Evolutionary conservation across 2,888 invertebrate genomes (phyloP), one percentile per base, ranked within the genome.

Genomic region (Agapostemon virescens): DNA sequence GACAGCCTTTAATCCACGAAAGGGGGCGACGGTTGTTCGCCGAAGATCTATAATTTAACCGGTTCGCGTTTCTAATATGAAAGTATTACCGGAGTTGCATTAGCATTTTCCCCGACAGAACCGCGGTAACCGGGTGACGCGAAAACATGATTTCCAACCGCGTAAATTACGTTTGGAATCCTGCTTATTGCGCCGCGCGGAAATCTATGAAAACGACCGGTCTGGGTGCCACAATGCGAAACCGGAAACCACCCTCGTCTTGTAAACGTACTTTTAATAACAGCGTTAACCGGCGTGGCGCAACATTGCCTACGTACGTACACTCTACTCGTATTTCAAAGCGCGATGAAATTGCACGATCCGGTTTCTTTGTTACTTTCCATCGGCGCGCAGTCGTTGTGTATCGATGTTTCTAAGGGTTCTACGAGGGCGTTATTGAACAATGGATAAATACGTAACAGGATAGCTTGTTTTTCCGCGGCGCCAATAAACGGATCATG

Each of bases 151-250:
- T 86, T 86, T 86, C 79, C 76, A 15, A 15, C 77, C 52, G 82
- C 74, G 79, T 84, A 85, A 85, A 85, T 85, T 84, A 81, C 78
- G 74, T 76, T 84, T 74, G 76, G 78, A 82, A 79, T 81, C 77
- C 63, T 79, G 70, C 83, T 85, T 85, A 85, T 85, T 85, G 77
- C 77, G 61, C 66, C 52, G 79, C 52, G 79, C 61, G 36, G 69
- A 74, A 78, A 85, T 81, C 85, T 79, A 85, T 81, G 77, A 69
- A 58, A 74, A 81, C 78, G 45, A 26, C 75, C 71, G 64, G 72
- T 33, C 36, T 58, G 76, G 55, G 49, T 72, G 72, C 69, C 72
- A 70, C 69, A 70, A 52, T 74, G 81, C 58, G 76, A 85, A 83
- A 84, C 63, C 49, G 71, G 64, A 76, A 78, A 73, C 70, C 69